These are phyloP conservation scores for Pachyuromys duprasi DNA, from an alignment of 2,797 vertebrate species.

Conservation along the genomic window DNA sequence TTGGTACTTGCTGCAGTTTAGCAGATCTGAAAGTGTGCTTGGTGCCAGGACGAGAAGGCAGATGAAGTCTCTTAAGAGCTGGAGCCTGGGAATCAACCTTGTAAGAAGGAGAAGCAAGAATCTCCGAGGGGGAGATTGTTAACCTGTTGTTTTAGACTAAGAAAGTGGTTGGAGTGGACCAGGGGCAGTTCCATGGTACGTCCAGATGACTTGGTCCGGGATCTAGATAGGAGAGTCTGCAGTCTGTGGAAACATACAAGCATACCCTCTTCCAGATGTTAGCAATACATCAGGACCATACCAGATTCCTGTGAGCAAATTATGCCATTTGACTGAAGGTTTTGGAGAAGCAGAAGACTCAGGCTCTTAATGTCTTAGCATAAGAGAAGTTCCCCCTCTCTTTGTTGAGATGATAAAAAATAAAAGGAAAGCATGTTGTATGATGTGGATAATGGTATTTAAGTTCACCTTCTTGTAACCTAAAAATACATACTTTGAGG, in stretches of 20 bases:
- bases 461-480: background rate
- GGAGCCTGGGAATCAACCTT: background rate
- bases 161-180: accelerated
- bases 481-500: background rate
- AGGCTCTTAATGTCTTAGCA: background rate
- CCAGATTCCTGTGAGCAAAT: background rate
- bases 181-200: background rate
- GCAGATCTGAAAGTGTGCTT: background rate
- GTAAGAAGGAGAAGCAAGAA: background rate
- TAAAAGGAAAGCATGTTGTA: background rate
- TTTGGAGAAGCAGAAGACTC: background rate
- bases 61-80: background rate
- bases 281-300: background rate
- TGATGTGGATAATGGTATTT: no score
- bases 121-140: background rate
- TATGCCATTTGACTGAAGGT: background rate
- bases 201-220: background rate
- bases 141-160: background rate
- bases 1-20: background rate
- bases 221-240: background rate
- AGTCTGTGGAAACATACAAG: background rate
- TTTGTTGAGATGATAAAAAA: background rate
- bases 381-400: background rate
- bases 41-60: background rate
- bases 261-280: background rate